Base-by-base conservation (phyloP, 2,797 vertebrate species). In the Pterois miles region DNA sequence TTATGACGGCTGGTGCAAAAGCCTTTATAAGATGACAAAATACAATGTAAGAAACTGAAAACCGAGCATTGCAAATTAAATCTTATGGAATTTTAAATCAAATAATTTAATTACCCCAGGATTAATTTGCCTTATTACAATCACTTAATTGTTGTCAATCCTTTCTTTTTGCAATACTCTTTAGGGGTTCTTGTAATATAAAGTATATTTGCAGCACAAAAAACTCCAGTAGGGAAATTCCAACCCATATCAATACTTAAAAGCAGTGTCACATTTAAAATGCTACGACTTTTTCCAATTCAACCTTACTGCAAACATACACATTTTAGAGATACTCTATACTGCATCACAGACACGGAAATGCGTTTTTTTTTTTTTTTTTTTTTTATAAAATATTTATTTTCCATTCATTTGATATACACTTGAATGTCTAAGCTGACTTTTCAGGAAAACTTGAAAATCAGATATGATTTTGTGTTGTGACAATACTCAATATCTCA, bases 331-430 rank as follows among this genome's bases (percentile, higher is more conserved):
- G 4, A 50, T 22, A 40, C 5, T 16, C 50, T 27, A 60, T 6
- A 50, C 5, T 43, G n/a, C 20, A 70, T 40, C 48, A 72, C 2
- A 43, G 27, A 12, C 43, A 52, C 18, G 46, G 12, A 72, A 71
- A 73, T 59, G 7, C 4, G n/a, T n/a, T n/a, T n/a, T n/a, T n/a
- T n/a, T n/a, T n/a, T n/a, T n/a, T n/a, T n/a, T n/a, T n/a, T n/a
- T n/a, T 62, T 60, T 52, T 33, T 36, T 12, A 63, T 73, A 70
- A 74, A 86, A 79, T 57, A 86, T 80, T 78, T 76, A 71, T 80
- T 87, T 54, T 18, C 16, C 43, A 59, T 57, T 68, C 7, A 66
- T 74, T 48, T 66, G 1, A 73, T 63, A 69, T 56, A 67, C 20
- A 63, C 62, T 69, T 66, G n/a, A 77, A 69, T 34, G 31, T 74